These are phyloP conservation scores for Epicauta chinensis DNA, from an alignment of 1,140 invertebrate genomes.

Conservation along the genomic window DNA sequence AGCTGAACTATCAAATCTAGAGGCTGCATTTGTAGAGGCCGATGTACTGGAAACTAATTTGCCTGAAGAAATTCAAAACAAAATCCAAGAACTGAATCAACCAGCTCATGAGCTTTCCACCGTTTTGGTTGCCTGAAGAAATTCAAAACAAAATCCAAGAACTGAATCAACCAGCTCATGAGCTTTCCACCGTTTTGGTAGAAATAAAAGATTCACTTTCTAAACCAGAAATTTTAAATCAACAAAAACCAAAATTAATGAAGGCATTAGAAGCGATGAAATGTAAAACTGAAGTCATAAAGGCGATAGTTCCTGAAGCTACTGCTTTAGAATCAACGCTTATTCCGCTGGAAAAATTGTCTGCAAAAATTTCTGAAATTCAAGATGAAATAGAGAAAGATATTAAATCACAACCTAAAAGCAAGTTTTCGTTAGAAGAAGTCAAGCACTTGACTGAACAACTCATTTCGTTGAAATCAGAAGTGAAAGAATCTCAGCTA, in stretches of 20 bases:
- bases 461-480: neutral
- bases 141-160: neutral
- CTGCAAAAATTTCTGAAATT: neutral
- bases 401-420: neutral
- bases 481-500: neutral
- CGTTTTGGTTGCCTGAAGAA: conserved; percentile 1
- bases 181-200: conserved; percentile 6
- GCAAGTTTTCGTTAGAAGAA: neutral
- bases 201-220: conserved; percentile 1
- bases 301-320: no score
- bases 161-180: conserved; percentile 2
- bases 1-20: neutral
- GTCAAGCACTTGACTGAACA: neutral
- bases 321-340: no score
- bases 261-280: conserved; percentile 5
- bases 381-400: neutral
- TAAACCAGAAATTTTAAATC: conserved; percentile 3
- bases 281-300: no score
- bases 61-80: conserved; percentile 1
- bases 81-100: neutral
- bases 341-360: neutral
- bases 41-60: neutral
- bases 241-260: conserved; percentile 1
- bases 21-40: neutral
- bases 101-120: conserved; percentile 4